A percentile compares a stretch with the other conserved stretches of the same genome.
Conservation (phyloP, 2,797 vertebrate genomes). For the Nannoperca obscura region DNA sequence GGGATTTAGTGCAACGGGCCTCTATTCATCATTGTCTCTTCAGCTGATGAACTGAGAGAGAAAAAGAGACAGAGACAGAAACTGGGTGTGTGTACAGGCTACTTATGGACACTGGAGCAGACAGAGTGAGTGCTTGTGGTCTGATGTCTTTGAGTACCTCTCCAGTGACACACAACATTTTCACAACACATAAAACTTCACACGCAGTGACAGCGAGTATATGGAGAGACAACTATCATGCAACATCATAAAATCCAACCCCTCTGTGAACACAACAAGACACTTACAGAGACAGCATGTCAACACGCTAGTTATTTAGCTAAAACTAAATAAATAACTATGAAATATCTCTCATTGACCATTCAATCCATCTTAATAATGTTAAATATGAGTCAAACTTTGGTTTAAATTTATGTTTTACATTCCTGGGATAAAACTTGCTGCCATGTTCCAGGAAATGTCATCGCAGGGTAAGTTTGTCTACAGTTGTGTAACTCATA, state of each 20-base stretch:
- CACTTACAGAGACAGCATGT: not conserved
- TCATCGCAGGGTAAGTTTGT: constrained; percentile 4
- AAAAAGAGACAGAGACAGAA: constrained; percentile 17
- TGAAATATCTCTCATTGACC: not conserved
- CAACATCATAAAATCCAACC: constrained; percentile 4
- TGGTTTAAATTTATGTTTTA: not conserved
- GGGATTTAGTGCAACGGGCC: constrained; percentile 52
- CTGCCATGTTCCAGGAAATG: constrained; percentile 7
- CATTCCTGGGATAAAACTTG: constrained; percentile 15
- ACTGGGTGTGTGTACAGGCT: constrained; percentile 26
- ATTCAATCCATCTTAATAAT: not conserved
- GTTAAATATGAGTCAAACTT: constrained; percentile 14
- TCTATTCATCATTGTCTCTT: constrained; percentile 69
- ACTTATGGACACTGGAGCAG: constrained; percentile 38
- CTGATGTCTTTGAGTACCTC: constrained; percentile 37
- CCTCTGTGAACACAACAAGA: constrained; percentile 2
- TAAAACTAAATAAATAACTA: not conserved
- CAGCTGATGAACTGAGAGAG: constrained; percentile 56
- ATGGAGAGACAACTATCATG: constrained; percentile 2
- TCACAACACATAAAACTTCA: constrained; percentile 34
- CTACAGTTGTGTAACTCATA: constrained; percentile 26
- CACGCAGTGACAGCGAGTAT: not conserved
- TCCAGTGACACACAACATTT: constrained; percentile 33
- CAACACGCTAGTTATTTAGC: not conserved
- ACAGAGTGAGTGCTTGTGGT: constrained; percentile 23